These are phyloP conservation scores for Xanthorhoe designata DNA, from an alignment of 2,888 invertebrate species.

Conservation along the genomic window DNA sequence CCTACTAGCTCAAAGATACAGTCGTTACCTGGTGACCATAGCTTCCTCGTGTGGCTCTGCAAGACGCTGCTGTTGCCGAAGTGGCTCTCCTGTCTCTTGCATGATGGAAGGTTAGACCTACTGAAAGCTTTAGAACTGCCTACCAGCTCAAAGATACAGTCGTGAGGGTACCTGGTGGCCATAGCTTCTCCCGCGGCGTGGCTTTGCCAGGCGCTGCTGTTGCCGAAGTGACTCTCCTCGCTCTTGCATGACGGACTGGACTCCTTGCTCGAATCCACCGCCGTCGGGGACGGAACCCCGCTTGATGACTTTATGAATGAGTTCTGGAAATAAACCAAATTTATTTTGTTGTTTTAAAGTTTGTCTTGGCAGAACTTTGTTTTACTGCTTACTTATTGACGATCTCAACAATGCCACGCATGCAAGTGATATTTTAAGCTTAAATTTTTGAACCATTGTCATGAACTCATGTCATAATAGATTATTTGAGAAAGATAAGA, in stretches of 20 bases:
- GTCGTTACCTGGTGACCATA: too few species aligned
- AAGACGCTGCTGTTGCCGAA: slow-evolving; percentile 77
- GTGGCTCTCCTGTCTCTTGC: slow-evolving; percentile 81
- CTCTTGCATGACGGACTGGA: slow-evolving; percentile 83
- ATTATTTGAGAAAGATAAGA: too few species aligned
- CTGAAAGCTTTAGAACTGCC: too few species aligned
- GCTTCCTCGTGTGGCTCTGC: slow-evolving; percentile 82
- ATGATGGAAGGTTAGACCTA: too few species aligned
- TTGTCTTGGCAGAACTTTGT: too few species aligned
- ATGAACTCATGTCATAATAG: too few species aligned
- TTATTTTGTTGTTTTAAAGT: background rate
- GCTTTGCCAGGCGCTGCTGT: slow-evolving; percentile 77
- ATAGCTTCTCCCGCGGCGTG: slow-evolving; percentile 84
- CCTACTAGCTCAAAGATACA: too few species aligned
- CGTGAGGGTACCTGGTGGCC: slow-evolving; percentile 71
- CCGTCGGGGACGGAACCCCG: slow-evolving; percentile 74
- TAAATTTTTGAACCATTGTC: too few species aligned
- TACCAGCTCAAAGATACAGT: too few species aligned
- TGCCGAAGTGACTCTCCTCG: slow-evolving; percentile 80
- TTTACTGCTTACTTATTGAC: too few species aligned
- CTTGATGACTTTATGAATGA: slow-evolving; percentile 78
- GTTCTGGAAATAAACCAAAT: slow-evolving; percentile 55
- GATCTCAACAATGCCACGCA: too few species aligned
- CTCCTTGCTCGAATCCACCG: slow-evolving; percentile 79
- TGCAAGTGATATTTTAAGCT: too few species aligned